Base-by-base conservation (phyloP, 2,113 vertebrate species). In the Tichodroma muraria region DNA sequence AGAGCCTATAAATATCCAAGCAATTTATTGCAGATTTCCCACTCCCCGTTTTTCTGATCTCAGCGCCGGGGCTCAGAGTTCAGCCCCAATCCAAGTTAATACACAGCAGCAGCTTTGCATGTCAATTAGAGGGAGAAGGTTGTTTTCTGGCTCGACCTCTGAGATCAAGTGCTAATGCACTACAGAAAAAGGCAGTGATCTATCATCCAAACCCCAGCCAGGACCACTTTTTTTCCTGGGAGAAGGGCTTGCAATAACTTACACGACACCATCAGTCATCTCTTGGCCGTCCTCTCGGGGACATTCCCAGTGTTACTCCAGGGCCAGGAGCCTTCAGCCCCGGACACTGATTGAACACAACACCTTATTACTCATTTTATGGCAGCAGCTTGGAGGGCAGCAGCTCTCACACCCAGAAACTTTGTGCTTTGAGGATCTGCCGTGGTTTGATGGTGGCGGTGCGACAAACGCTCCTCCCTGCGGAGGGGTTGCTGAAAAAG, bases 121-220 rank as follows among this genome's bases (percentile, higher is more conserved):
- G 91, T 61, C 91, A 95, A 49, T 95, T 76, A 91, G 78, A 93
- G 84, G 60, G 50, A 91, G 81, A 70, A 89, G 89, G 94, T 85
- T 89, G 68, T 94, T 92, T 57, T 80, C 87, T 59, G 76, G 33
- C 59, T 77, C 1, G 59, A 95, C 93, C 91, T 82, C 89, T 63
- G 91, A 85, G 93, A 85, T 91, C 88, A 85, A 95, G 87, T 70
- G 91, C 84, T 96, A 95, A 95, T 92, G 91, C 78, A 89, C 89
- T 85, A 12, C 78, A 91, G 89, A 23, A 54, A 87, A 87, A 94
- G 1, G 10, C 54, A 27, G 87, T 40, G 81, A 94, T 95, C 76
- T 44, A 63, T 96, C 87, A 94, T 18, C 71, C 71, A 13, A n/a
- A 85, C 84, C 70, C 81, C 71, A 85, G 71, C 79, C 78, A 94